Evolutionary conservation across 2,113 vertebrate genomes (phyloP).

Genomic region (Toxotes chatareus): DNA sequence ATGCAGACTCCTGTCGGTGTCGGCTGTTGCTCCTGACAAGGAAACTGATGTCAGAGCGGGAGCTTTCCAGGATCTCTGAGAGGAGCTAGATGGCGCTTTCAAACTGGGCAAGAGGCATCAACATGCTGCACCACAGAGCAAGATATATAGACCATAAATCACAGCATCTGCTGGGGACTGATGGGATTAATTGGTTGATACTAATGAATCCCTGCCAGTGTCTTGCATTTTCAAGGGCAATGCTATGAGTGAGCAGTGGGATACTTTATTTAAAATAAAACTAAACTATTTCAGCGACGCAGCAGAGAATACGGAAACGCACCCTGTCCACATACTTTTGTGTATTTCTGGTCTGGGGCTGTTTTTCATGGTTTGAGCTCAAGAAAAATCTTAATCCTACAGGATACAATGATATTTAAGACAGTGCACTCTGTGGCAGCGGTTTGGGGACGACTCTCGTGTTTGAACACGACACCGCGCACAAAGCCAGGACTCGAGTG

Average conservation of each 20-base stretch:
- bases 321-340: too few relatives aligned
- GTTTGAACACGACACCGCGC: too few relatives aligned
- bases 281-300: too few relatives aligned
- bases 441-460: too few relatives aligned
- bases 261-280: not conserved
- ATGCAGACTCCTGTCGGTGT: slow-evolving; percentile 40
- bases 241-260: not conserved
- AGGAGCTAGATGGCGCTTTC: not conserved
- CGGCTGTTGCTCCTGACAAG: slow-evolving; percentile 34
- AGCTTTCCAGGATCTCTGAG: not conserved
- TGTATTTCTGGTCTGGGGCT: too few relatives aligned
- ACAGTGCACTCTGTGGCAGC: too few relatives aligned
- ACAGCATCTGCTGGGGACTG: slow-evolving; percentile 17
- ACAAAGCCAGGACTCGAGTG: too few relatives aligned
- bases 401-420: too few relatives aligned
- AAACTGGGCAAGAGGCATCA: slow-evolving; percentile 8
- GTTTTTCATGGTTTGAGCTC: not conserved
- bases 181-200: slow-evolving; percentile 22
- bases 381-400: too few relatives aligned
- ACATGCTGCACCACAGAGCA: not conserved
- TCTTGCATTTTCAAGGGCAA: slow-evolving; percentile 3
- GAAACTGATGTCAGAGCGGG: slow-evolving; percentile 39
- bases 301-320: too few relatives aligned
- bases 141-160: slow-evolving; percentile 24
- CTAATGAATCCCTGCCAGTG: slow-evolving; percentile 14